Conservation (phyloP, 1,140 invertebrate species). For the Melitaea cinxia region DNA sequence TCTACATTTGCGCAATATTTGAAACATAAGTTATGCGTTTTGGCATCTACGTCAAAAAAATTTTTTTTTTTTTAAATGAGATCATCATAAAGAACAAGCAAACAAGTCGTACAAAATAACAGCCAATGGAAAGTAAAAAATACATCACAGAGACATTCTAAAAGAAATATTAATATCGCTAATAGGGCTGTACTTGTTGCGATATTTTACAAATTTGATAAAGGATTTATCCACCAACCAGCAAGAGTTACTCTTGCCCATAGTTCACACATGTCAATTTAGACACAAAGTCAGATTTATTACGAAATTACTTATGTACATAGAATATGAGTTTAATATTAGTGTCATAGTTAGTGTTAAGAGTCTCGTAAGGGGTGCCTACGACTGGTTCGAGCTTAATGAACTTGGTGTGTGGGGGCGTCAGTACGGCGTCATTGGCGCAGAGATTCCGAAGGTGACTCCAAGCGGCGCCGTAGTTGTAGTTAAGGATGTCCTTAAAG, state of each 20-base stretch:
- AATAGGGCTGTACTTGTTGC: no score
- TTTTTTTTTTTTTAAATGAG: constrained; percentile 1
- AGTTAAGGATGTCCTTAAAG: constrained; percentile 57
- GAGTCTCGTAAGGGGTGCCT: constrained; percentile 49
- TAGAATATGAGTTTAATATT: constrained; percentile 62
- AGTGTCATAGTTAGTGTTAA: constrained; percentile 42
- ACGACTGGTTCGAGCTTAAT: constrained; percentile 38
- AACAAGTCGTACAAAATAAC: neutral
- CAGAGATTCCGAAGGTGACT: constrained; percentile 57
- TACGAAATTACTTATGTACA: constrained; percentile 27
- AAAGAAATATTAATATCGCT: no score
- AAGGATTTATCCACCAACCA: no score
- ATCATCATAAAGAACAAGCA: neutral
- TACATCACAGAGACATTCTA: no score
- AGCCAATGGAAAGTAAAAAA: neutral
- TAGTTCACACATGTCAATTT: neutral
- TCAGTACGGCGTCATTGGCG: constrained; percentile 39
- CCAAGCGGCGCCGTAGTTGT: constrained; percentile 65
- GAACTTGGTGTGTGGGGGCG: constrained; percentile 32
- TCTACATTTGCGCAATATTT: constrained; percentile 11
- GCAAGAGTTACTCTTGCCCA: neutral
- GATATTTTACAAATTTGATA: no score
- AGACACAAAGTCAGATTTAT: neutral
- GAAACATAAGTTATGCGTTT: constrained; percentile 5
- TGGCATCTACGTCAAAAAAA: constrained; percentile 1